phyloP scores from a whole-genome alignment of 1,140 invertebrate genomes.

The Triops cancriformis region DNA sequence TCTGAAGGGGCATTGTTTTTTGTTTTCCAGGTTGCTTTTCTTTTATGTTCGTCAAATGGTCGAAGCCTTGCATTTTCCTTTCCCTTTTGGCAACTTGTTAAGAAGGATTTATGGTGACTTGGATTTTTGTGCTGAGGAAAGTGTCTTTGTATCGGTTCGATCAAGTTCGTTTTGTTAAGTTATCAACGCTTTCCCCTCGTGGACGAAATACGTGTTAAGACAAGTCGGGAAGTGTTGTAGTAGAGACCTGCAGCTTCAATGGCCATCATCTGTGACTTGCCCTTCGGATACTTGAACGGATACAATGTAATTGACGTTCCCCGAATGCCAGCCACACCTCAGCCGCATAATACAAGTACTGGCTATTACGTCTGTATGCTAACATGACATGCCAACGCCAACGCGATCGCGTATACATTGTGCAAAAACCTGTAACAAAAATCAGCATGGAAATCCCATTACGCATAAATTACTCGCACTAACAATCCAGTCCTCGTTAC shows the following conservation, averaged over 20 bases:
- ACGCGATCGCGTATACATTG: not conserved
- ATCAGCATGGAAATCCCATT: not conserved
- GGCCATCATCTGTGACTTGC: not conserved
- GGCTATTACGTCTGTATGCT: not conserved
- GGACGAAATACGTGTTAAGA: not conserved
- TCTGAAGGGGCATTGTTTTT: not conserved
- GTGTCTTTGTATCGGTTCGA: not conserved
- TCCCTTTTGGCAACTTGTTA: not conserved
- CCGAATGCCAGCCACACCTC: not conserved
- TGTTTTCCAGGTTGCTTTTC: not conserved
- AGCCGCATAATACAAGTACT: not conserved
- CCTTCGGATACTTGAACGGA: not conserved
- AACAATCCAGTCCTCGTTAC: no score
- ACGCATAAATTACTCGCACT: not conserved
- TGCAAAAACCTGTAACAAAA: not conserved
- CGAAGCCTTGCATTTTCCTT: not conserved
- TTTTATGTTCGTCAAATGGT: not conserved
- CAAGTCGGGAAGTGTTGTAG: not conserved
- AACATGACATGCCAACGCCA: not conserved
- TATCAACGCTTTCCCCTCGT: not conserved
- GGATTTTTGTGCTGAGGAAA: not conserved
- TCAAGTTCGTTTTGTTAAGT: not conserved
- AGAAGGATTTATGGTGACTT: not conserved
- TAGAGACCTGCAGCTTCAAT: not conserved
- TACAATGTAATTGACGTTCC: constrained; percentile 2